phyloP scores from a whole-genome alignment of 2,888 invertebrate genomes.

The Callimorpha dominula region DNA sequence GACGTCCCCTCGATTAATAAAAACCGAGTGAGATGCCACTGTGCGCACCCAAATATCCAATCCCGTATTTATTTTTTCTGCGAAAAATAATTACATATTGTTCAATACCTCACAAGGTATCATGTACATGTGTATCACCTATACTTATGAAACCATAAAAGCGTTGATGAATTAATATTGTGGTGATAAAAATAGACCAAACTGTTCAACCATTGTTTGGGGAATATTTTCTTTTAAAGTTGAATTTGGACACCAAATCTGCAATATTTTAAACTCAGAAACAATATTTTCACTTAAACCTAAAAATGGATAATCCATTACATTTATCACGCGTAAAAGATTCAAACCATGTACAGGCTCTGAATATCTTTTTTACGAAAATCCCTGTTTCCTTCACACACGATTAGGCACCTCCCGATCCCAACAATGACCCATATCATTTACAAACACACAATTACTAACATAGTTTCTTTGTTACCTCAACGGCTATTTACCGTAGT shows the following conservation, averaged over 20 bases:
- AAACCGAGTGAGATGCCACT: too few species aligned
- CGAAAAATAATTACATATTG: too few species aligned
- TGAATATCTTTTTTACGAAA: conserved; percentile 32
- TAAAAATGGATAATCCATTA: conserved; percentile 2
- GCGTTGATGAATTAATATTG: too few species aligned
- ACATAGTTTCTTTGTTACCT: conserved; percentile 56
- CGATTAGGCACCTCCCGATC: conserved; percentile 46
- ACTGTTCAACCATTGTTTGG: too few species aligned
- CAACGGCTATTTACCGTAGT: conserved; percentile 57
- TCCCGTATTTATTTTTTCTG: too few species aligned
- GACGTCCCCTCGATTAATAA: too few species aligned
- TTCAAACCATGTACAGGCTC: conserved; percentile 1
- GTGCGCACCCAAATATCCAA: too few species aligned
- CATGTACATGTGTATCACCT: too few species aligned
- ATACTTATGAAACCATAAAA: too few species aligned
- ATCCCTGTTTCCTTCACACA: conserved; percentile 43
- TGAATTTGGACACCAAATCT: background rate
- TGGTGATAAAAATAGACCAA: too few species aligned
- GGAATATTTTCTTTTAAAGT: too few species aligned
- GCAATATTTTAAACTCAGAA: background rate
- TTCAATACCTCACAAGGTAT: too few species aligned
- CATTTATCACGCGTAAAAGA: conserved; percentile 5
- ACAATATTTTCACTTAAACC: background rate
- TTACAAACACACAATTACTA: conserved; percentile 52
- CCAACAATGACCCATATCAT: conserved; percentile 50